Conservation (phyloP, 2,113 vertebrate genomes). For the Pachycephala philippinensis region DNA sequence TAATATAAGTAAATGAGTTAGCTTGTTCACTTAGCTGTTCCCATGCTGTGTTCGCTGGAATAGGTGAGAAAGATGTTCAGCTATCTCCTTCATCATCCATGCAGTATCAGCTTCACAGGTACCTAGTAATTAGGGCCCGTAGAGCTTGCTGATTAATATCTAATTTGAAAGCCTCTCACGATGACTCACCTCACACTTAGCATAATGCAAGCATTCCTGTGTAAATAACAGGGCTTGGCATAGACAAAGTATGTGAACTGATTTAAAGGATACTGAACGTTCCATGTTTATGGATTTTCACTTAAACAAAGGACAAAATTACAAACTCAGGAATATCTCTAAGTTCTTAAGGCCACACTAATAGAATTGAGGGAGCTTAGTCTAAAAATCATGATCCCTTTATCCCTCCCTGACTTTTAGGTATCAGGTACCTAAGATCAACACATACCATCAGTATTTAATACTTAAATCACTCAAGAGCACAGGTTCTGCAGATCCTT, state of each 20-base stretch:
- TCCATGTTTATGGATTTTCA: not conserved
- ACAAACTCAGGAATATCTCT: not conserved
- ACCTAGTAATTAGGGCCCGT: not conserved
- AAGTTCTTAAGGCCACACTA: not conserved
- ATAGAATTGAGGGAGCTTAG: not conserved
- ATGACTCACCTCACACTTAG: not conserved
- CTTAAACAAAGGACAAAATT: not conserved
- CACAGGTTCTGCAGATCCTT: not conserved
- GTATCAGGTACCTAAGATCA: not conserved
- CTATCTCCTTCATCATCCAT: not conserved
- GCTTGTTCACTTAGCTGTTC: not conserved
- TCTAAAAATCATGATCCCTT: not conserved
- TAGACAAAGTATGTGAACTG: not conserved
- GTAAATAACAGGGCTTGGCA: not conserved
- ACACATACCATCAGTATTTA: not conserved
- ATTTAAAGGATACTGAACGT: not conserved
- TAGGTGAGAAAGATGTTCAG: not conserved
- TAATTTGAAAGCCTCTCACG: not conserved
- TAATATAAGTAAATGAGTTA: not conserved
- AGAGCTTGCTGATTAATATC: conserved; percentile 7
- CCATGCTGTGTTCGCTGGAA: not conserved
- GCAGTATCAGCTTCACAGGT: not conserved
- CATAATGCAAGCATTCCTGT: not conserved
- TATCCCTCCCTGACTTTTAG: not conserved
- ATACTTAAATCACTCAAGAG: not conserved